Percentiles rank a stretch among this genome's conserved stretches.
phyloP scores from a whole-genome alignment of 2,888 invertebrate genomes.

The Drosophila tripunctata region DNA sequence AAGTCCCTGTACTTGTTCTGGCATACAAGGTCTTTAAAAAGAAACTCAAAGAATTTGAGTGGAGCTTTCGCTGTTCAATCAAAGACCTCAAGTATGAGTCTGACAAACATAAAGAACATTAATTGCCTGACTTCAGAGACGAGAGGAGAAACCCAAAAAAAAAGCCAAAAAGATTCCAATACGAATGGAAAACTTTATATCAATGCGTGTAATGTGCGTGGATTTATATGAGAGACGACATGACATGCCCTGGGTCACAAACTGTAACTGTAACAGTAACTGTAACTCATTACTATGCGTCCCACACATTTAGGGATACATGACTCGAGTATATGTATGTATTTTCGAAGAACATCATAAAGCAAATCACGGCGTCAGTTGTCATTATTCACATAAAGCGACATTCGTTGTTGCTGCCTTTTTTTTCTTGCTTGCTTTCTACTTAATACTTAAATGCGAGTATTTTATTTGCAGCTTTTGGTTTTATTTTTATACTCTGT shows the following conservation, averaged over 20 bases:
- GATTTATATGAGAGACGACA: constrained; percentile 45
- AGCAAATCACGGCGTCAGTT: constrained; percentile 68
- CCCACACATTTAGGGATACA: constrained; percentile 49
- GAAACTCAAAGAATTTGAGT: constrained; percentile 19
- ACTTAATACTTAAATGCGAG: constrained; percentile 38
- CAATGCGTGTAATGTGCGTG: constrained; percentile 44
- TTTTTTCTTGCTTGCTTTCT: constrained; percentile 21
- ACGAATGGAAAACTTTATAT: constrained; percentile 35
- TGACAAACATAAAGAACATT: constrained; percentile 70
- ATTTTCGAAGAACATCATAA: constrained; percentile 37
- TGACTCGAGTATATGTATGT: constrained; percentile 13
- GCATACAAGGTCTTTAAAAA: constrained; percentile 56
- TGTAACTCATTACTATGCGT: constrained; percentile 74
- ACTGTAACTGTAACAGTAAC: constrained; percentile 18
- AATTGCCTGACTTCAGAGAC: constrained; percentile 63
- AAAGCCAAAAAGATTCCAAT: constrained; percentile 1
- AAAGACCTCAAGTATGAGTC: constrained; percentile 53
- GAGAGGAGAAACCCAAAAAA: constrained; percentile 18
- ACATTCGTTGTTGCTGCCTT: constrained; percentile 14
- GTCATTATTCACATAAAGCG: constrained; percentile 66
- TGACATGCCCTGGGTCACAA: constrained; percentile 26
- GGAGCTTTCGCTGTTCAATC: constrained; percentile 24
- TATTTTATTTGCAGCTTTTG: constrained; percentile 55
- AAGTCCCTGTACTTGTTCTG: too few relatives aligned
- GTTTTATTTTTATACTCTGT: constrained; percentile 36